These are phyloP conservation scores for Rhizoglyphus robini DNA, from an alignment of 1,140 invertebrate species.

Conservation along the genomic window DNA sequence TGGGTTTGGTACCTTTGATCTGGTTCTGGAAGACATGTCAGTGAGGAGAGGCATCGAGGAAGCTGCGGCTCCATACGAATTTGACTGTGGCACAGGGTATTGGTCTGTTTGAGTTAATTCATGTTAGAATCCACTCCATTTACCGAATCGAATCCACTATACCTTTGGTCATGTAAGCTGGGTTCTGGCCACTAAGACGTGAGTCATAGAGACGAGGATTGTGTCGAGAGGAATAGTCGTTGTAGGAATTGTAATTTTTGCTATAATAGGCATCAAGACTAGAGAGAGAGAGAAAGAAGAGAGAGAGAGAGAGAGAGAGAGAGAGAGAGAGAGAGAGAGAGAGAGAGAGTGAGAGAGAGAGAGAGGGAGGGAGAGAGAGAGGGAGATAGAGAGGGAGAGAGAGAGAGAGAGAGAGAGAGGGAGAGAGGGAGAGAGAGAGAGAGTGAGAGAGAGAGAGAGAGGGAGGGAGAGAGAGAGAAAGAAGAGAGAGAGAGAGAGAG, in stretches of 20 bases:
- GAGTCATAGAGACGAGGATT: background rate
- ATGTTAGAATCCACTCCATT: too few relatives aligned
- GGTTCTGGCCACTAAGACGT: background rate
- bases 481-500: background rate
- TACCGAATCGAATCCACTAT: background rate
- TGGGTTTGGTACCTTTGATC: background rate
- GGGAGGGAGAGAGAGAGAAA: background rate
- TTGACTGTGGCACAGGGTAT: background rate
- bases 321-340: background rate
- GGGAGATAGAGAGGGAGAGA: background rate
- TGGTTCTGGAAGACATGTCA: slow-evolving; percentile 45
- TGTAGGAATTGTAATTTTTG: background rate
- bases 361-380: background rate
- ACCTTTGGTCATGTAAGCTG: background rate
- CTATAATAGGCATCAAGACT: background rate
- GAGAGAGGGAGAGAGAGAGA: background rate
- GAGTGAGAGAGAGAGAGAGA: background rate
- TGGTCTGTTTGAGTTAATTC: background rate
- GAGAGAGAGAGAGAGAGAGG: background rate
- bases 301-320: background rate
- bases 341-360: background rate
- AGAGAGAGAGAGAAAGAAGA: background rate
- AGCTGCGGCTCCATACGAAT: background rate
- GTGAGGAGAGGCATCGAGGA: slow-evolving; percentile 45
- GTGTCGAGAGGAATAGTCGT: background rate